Evolutionary conservation across 2,113 vertebrate genomes (phyloP).

Genomic region (Zingel zingel): DNA sequence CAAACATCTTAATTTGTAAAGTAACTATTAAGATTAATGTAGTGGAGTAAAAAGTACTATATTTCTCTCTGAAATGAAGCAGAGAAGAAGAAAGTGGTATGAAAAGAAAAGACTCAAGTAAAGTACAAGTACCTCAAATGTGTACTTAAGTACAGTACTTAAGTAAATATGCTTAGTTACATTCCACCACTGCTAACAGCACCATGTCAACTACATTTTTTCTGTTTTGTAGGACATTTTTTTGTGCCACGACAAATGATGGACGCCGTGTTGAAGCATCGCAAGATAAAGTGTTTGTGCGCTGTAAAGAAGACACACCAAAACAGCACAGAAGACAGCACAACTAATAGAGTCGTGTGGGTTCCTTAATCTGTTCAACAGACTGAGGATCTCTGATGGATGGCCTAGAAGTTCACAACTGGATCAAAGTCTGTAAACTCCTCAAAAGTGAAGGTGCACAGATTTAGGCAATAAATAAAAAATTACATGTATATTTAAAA

Average conservation of each 20-base stretch:
- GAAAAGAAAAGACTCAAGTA: too few relatives aligned
- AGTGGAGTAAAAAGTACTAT: too few relatives aligned
- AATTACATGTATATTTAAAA: background rate
- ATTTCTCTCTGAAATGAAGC: too few relatives aligned
- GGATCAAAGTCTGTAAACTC: background rate
- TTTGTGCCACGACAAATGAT: conserved; percentile 87
- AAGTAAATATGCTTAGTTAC: too few relatives aligned
- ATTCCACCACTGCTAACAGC: background rate
- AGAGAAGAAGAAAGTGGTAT: too few relatives aligned
- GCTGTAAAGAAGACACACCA: conserved; percentile 80
- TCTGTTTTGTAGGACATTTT: conserved; percentile 83
- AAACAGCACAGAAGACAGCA: conserved; percentile 62
- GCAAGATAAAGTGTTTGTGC: conserved; percentile 90
- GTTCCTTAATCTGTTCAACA: background rate
- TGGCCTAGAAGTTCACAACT: background rate
- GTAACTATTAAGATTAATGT: too few relatives aligned
- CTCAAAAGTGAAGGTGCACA: background rate
- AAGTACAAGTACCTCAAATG: too few relatives aligned
- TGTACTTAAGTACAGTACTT: too few relatives aligned
- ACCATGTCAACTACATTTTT: background rate
- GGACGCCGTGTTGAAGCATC: conserved; percentile 82
- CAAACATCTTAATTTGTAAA: too few relatives aligned
- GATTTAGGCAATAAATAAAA: conserved; percentile 9
- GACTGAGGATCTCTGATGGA: conserved; percentile 12
- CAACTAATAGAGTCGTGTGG: conserved; percentile 16